Evolutionary conservation across 2,797 vertebrate species (phyloP), one percentile per base, ranked within the genome.

Genomic region (Cebuella pygmaea): DNA sequence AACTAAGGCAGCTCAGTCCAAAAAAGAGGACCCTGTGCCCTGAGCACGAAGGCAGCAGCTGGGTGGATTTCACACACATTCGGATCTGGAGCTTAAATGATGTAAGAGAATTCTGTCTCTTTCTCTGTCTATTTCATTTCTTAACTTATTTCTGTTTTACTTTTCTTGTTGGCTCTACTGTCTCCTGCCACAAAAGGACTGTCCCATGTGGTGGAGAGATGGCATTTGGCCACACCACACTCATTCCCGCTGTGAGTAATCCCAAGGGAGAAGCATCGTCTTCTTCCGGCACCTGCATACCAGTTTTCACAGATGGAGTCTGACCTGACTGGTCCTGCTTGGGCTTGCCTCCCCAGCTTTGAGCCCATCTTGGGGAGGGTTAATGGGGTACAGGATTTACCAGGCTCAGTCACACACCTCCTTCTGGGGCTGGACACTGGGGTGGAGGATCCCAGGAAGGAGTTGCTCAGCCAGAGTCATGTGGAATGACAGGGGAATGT

Each of bases 401-500:
- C 59, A 33, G n/a, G 9, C 57, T 75, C 8, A 5, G 19, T 52
- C 41, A 14, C 13, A 11, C 27, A 22, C 33, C n/a, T 8, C 1
- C 46, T 80, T 61, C 78, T 15, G n/a, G 30, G 72, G 4, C 22
- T 33, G 46, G 7, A 17, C 52, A 46, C 15, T 19, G 33, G 24
- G 33, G 57, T 26, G 57, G 26, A 2, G 2, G 14, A 19, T n/a
- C 50, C n/a, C 39, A 44, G 52, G 59, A 19, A 19, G 61, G 17
- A 59, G n/a, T 22, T 14, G 27, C 8, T 59, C 57, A 36, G 13
- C 59, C 19, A 36, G 46, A 36, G 57, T 94, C 72, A 36, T 0
- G 0, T 33, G 27, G 14, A 52, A 24, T 52, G 17, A 78, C 0
- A 1, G 26, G 36, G 30, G 72, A 19, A 50, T 5, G 2, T 55